Conservation (phyloP, 2,797 vertebrate genomes). For the Anguilla megastoma region DNA sequence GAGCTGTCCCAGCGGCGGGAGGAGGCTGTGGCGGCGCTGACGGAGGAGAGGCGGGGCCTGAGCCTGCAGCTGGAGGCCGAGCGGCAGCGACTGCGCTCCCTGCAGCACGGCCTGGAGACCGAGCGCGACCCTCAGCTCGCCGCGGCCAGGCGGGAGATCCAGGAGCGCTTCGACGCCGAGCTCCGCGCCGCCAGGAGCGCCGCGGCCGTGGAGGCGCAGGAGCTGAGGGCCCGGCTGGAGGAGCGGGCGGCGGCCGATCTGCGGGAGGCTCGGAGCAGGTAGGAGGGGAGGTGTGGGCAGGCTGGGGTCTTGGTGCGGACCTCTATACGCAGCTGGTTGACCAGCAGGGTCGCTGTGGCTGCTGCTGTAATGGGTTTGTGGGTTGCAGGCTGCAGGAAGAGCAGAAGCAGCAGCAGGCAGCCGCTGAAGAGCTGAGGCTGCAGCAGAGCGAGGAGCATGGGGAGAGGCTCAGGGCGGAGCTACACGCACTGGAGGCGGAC, state of each 20-base stretch:
- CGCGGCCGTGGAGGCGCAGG: slow-evolving; percentile 69
- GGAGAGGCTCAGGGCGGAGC: slow-evolving; percentile 53
- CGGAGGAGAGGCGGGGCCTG: slow-evolving; percentile 52
- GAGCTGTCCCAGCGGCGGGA: slow-evolving; percentile 49
- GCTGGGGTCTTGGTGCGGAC: not conserved
- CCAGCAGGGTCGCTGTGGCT: too few relatives aligned
- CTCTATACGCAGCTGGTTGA: not conserved
- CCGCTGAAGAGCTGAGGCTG: slow-evolving; percentile 68
- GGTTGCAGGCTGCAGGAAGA: slow-evolving; percentile 78
- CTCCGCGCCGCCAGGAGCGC: slow-evolving; percentile 59
- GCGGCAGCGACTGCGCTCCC: slow-evolving; percentile 65
- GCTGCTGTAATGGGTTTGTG: not conserved
- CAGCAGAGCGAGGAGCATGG: slow-evolving; percentile 40
- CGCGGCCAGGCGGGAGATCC: slow-evolving; percentile 56
- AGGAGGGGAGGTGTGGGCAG: slow-evolving; percentile 26
- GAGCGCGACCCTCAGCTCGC: slow-evolving; percentile 61
- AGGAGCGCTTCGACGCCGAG: slow-evolving; percentile 61
- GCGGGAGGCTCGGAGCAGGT: slow-evolving; percentile 75
- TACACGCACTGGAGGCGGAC: slow-evolving; percentile 57
- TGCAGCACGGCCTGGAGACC: slow-evolving; percentile 68
- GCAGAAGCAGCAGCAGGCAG: slow-evolving; percentile 70
- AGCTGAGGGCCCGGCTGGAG: slow-evolving; percentile 56
- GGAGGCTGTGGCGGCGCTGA: slow-evolving; percentile 55
- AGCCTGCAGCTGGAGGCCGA: slow-evolving; percentile 75
- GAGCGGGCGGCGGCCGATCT: slow-evolving; percentile 71